These are phyloP conservation scores for Cerceris rybyensis DNA, from an alignment of 2,888 invertebrate species.

Conservation along the genomic window DNA sequence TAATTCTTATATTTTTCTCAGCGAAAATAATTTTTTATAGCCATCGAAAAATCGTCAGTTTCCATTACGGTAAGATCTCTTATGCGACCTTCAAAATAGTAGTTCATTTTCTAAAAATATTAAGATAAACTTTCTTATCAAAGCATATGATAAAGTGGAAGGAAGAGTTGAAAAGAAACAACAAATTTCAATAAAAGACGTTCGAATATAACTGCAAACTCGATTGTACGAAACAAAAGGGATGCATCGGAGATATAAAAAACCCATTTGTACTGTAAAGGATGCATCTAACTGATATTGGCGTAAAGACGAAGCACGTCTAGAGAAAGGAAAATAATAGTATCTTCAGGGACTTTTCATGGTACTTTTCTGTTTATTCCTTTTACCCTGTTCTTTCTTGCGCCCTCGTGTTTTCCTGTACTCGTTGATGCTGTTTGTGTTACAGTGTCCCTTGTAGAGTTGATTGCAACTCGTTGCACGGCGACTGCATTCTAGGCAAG, in stretches of 20 bases:
- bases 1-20: too few relatives aligned
- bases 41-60: too few relatives aligned
- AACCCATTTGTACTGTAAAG: neutral
- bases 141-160: too few relatives aligned
- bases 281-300: neutral
- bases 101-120: too few relatives aligned
- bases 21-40: too few relatives aligned
- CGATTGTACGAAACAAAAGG: neutral
- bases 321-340: neutral
- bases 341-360: neutral
- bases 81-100: too few relatives aligned
- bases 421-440: neutral
- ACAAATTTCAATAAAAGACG: too few relatives aligned
- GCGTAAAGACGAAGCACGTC: neutral
- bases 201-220: neutral
- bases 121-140: too few relatives aligned
- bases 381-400: neutral
- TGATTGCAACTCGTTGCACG: conserved; percentile 5
- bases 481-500: conserved; percentile 4
- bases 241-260: neutral
- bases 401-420: neutral
- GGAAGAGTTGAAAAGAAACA: too few relatives aligned
- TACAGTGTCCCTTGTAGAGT: neutral
- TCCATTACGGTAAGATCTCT: too few relatives aligned
- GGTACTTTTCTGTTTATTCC: neutral